These are phyloP conservation scores for Gallinago nigripennis DNA, from an alignment of 2,797 vertebrate species.

Conservation along the genomic window DNA sequence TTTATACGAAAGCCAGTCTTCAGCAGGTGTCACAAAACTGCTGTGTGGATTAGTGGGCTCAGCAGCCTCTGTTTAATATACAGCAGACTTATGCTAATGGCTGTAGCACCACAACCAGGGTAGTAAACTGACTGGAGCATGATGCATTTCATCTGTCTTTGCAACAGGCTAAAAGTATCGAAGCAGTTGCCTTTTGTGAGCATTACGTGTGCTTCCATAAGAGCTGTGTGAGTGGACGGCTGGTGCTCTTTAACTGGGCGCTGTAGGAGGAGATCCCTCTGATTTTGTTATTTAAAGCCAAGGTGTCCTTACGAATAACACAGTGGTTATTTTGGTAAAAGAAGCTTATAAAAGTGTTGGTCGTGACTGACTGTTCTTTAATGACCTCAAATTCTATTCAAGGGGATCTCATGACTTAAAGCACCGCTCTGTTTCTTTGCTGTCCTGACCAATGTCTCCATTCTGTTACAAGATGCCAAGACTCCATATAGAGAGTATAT, in stretches of 20 bases:
- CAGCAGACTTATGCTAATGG: not conserved
- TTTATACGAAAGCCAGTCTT: not conserved
- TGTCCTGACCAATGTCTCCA: slow-evolving; percentile 19
- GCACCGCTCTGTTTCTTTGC: not conserved
- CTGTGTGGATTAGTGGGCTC: not conserved
- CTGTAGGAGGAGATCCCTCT: not conserved
- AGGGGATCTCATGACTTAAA: slow-evolving; percentile 25
- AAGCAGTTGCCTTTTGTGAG: not conserved
- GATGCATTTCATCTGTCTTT: not conserved
- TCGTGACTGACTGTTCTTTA: slow-evolving; percentile 13
- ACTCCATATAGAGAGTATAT: slow-evolving; percentile 5
- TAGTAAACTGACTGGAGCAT: not conserved
- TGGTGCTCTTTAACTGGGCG: not conserved
- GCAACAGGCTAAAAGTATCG: not conserved
- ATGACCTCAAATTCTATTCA: slow-evolving; percentile 52
- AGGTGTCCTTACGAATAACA: slow-evolving; percentile 40
- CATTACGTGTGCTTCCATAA: not conserved
- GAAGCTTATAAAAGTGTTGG: not conserved
- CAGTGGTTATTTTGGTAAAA: slow-evolving; percentile 20
- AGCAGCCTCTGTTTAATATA: not conserved
- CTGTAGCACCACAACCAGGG: not conserved
- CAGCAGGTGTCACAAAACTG: not conserved
- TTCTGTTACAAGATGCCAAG: slow-evolving; percentile 30
- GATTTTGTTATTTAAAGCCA: slow-evolving; percentile 37
- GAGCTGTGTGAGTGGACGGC: not conserved